Evolutionary conservation across 2,888 invertebrate genomes (phyloP).

Genomic region (Apotomis turbidana): DNA sequence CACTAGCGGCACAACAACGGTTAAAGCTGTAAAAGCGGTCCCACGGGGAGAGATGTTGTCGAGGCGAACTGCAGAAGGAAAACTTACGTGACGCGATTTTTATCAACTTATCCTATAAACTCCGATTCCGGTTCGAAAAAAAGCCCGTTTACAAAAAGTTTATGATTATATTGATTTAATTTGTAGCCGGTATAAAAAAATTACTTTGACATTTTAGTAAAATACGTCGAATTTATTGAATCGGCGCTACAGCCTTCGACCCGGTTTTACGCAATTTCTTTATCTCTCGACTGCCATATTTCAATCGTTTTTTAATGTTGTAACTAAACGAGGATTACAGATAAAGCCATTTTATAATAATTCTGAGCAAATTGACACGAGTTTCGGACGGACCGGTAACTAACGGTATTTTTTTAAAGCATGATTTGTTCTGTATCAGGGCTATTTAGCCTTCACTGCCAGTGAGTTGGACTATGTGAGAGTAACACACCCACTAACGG

Average conservation of each 20-base stretch:
- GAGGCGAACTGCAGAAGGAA: too few species aligned
- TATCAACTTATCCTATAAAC: slow-evolving; percentile 10
- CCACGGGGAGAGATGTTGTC: too few species aligned
- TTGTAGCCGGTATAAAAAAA: slow-evolving; percentile 9
- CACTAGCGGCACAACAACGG: too few species aligned
- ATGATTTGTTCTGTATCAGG: too few species aligned
- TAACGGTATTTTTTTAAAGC: too few species aligned
- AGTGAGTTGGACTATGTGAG: too few species aligned
- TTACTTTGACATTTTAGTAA: slow-evolving; percentile 36
- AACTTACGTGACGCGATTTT: too few species aligned
- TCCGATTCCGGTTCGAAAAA: slow-evolving; percentile 57
- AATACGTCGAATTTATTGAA: slow-evolving; percentile 35
- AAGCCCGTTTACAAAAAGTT: slow-evolving; percentile 19
- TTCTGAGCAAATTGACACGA: background rate
- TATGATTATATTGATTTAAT: slow-evolving; percentile 22
- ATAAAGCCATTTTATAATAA: slow-evolving; percentile 25
- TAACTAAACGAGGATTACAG: slow-evolving; percentile 25
- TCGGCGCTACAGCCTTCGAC: slow-evolving; percentile 37
- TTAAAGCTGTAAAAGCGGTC: too few species aligned
- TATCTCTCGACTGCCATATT: slow-evolving; percentile 38
- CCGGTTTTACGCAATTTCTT: slow-evolving; percentile 41
- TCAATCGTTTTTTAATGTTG: slow-evolving; percentile 35
- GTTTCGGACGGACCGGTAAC: too few species aligned
- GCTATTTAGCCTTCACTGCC: too few species aligned
- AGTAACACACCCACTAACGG: too few species aligned